These are phyloP conservation scores for Melieria picta DNA, from an alignment of 2,888 invertebrate genomes.

Conservation along the genomic window DNA sequence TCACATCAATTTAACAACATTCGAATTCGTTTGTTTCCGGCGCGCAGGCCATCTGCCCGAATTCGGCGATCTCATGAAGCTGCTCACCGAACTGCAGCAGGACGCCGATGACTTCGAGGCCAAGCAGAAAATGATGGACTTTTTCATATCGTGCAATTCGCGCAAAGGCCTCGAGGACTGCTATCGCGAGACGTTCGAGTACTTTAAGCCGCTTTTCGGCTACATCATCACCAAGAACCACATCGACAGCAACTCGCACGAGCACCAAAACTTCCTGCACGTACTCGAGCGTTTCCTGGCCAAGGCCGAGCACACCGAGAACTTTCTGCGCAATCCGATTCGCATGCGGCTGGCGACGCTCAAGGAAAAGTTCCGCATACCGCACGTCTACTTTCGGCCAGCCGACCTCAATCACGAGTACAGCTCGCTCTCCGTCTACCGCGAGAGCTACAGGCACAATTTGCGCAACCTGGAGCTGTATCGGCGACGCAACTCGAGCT, in stretches of 20 bases:
- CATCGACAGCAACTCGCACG: constrained; percentile 47
- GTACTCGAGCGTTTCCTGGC: constrained; percentile 52
- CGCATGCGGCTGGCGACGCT: constrained; percentile 48
- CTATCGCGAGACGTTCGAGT: constrained; percentile 60
- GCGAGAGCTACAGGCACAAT: constrained; percentile 61
- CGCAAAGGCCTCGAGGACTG: constrained; percentile 58
- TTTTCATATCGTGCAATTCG: constrained; percentile 59
- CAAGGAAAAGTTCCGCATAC: constrained; percentile 52
- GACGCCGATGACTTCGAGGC: constrained; percentile 59
- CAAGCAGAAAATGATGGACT: constrained; percentile 59
- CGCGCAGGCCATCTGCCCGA: constrained; percentile 55
- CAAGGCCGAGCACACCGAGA: constrained; percentile 45
- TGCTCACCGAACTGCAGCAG: constrained; percentile 54
- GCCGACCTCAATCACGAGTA: constrained; percentile 56
- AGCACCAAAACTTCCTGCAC: constrained; percentile 51
- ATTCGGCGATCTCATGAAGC: constrained; percentile 51
- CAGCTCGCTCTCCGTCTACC: constrained; percentile 51
- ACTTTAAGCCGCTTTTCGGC: constrained; percentile 60
- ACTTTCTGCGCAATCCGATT: constrained; percentile 47
- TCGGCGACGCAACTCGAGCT: constrained; percentile 55
- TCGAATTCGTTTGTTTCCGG: not conserved
- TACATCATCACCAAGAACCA: constrained; percentile 58
- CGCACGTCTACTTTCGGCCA: constrained; percentile 53
- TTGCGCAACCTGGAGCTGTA: constrained; percentile 54
- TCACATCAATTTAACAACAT: not conserved